These are phyloP conservation scores for Sebastes variabilis DNA, from an alignment of 2,797 vertebrate genomes.

Conservation along the genomic window DNA sequence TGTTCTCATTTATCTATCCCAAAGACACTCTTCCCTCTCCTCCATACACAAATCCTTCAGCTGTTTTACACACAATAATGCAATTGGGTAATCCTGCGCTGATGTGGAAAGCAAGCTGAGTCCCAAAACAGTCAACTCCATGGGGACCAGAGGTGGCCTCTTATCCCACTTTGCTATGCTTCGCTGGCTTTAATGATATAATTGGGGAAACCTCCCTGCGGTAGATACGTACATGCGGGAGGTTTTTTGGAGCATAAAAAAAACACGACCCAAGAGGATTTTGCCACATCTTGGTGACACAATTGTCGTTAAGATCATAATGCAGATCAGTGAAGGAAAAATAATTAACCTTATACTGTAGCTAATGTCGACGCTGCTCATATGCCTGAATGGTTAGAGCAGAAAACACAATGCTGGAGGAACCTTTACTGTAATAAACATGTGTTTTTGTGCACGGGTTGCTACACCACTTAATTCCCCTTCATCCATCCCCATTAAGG, in stretches of 20 bases:
- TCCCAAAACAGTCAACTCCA: constrained; percentile 26
- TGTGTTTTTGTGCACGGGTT: not conserved
- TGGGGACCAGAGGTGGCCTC: constrained; percentile 22
- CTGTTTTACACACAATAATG: constrained; percentile 36
- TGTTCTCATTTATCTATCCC: constrained; percentile 52
- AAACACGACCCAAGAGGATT: constrained; percentile 29
- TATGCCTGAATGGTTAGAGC: not conserved
- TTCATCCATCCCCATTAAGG: not conserved
- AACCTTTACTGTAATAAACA: not conserved
- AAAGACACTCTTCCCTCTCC: constrained; percentile 22
- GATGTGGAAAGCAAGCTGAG: constrained; percentile 52
- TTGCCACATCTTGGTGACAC: constrained; percentile 18
- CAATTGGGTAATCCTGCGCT: constrained; percentile 34
- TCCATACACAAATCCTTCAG: constrained; percentile 11
- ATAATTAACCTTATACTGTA: not conserved
- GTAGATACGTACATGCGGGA: not conserved
- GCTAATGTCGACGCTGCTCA: not conserved
- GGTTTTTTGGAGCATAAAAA: constrained; percentile 9
- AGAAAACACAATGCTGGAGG: not conserved
- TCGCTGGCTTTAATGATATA: constrained; percentile 17
- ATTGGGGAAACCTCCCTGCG: constrained; percentile 29
- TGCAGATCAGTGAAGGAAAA: not conserved
- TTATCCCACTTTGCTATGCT: constrained; percentile 38
- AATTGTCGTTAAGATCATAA: not conserved
- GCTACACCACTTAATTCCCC: not conserved